Evolutionary conservation across 2,113 vertebrate genomes (phyloP).

Genomic region (Morone saxatilis): DNA sequence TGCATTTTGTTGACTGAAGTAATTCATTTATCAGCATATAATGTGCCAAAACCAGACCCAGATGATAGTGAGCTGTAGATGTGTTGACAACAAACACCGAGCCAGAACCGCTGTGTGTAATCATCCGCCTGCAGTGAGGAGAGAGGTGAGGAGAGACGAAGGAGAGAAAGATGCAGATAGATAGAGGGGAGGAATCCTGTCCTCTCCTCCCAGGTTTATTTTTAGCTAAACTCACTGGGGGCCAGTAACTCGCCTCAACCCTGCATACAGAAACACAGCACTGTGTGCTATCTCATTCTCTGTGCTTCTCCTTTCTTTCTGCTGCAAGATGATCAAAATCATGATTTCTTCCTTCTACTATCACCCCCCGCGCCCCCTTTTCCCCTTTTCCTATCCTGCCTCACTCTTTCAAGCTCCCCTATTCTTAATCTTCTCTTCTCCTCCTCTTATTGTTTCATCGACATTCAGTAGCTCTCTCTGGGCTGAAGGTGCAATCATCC

Average conservation of each 20-base stretch:
- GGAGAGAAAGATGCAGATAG: conserved; percentile 39
- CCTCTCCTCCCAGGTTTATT: conserved; percentile 73
- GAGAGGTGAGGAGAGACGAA: conserved; percentile 36
- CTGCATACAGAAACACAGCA: conserved; percentile 73
- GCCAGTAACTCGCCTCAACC: conserved; percentile 56
- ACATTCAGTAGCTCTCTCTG: conserved; percentile 24
- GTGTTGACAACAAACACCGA: conserved; percentile 24
- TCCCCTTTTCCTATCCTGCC: too few relatives aligned
- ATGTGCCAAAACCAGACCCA: neutral
- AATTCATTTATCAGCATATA: neutral
- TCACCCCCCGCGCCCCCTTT: too few relatives aligned
- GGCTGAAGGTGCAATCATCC: conserved; percentile 21
- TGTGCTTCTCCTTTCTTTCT: conserved; percentile 10
- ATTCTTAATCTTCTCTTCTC: neutral
- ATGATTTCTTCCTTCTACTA: conserved; percentile 17
- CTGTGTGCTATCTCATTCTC: conserved; percentile 34
- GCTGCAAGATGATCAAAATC: neutral
- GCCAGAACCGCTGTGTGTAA: neutral
- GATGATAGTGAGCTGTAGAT: neutral
- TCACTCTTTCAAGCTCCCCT: too few relatives aligned
- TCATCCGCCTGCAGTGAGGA: conserved; percentile 27
- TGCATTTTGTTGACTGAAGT: neutral
- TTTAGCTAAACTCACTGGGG: conserved; percentile 81
- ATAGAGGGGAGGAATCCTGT: conserved; percentile 60
- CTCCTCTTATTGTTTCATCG: conserved; percentile 31